Base-by-base conservation (phyloP, 2,888 invertebrate genomes). In the Notodonta dromedarius region DNA sequence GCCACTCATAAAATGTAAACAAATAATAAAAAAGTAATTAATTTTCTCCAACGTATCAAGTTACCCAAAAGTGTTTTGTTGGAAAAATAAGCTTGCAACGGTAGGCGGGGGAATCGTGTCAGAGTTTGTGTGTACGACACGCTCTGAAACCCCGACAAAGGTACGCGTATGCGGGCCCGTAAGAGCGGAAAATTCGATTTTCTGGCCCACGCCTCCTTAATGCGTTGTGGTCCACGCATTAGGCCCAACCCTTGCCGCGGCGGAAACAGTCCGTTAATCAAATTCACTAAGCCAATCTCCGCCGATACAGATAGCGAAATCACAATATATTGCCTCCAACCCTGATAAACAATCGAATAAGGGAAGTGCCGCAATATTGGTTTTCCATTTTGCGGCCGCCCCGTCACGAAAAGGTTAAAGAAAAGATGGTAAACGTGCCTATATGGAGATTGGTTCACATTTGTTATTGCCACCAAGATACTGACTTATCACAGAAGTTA, bases 141-240 rank as follows among this genome's bases (percentile, higher is more conserved):
- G 87, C 85, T 88, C 88, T 86, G 82, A 88, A 91, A 87, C 73
- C 81, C 72, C 76, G 72, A 79, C 83, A 84, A 82, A 86, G 83
- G 83, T 83, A 79, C 81, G 68, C 64, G 69, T 77, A 78, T 77
- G 78, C 74, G 79, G 70, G 67, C 66, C 82, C 86, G 86, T 80
- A 84, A 77, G 78, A 83, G 85, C 87, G 87, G 91, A 89, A 91
- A 92, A 92, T 92, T 90, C 87, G 88, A 92, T 92, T 92, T 91
- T 92, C 88, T 88, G 84, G 84, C 83, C 85, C 81, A 78, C 88
- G 88, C 87, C 83, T 88, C 79, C 79, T 75, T 87, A 88, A 89
- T 84, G 84, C 79, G 82, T 64, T 77, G 81, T 79, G 84, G 86
- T 79, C 85, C 83, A 83, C 80, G 56, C 71, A 80, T 86, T 86